Evolutionary conservation across 1,140 invertebrate genomes (phyloP).

Genomic region (Medauroidea extradentata): DNA sequence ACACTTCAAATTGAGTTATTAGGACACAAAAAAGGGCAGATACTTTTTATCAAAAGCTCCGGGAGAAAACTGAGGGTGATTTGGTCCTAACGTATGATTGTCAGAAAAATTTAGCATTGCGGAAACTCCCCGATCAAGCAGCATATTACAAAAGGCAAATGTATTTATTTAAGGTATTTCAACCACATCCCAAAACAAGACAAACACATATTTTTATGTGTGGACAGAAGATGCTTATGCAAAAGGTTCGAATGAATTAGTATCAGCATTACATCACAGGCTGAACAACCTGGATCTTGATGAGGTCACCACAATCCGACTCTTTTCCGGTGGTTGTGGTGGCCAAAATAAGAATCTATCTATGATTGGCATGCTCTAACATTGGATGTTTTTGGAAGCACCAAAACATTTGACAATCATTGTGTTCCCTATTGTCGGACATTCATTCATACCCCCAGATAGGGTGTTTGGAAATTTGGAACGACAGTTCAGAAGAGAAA

Average conservation of each 20-base stretch:
- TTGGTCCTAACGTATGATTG: conserved; percentile 11
- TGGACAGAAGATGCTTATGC: neutral
- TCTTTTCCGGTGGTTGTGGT: conserved; percentile 9
- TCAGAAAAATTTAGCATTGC: conserved; percentile 10
- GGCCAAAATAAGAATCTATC: conserved; percentile 13
- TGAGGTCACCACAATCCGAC: conserved; percentile 8
- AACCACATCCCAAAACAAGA: neutral
- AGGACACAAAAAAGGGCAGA: conserved; percentile 3
- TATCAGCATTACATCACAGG: conserved; percentile 6
- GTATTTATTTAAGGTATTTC: conserved; percentile 10
- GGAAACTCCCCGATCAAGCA: conserved; percentile 4
- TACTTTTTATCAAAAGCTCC: conserved; percentile 8
- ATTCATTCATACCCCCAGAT: conserved; percentile 3
- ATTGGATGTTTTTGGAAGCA: conserved; percentile 6
- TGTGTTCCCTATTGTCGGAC: neutral
- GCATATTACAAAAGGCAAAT: conserved; percentile 16
- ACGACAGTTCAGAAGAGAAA: conserved; percentile 1
- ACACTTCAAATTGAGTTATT: neutral
- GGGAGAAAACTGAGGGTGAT: conserved; percentile 7
- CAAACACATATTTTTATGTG: conserved; percentile 5
- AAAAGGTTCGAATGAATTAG: conserved; percentile 10
- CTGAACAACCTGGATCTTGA: neutral
- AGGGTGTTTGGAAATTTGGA: conserved; percentile 14
- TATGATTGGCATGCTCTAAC: neutral
- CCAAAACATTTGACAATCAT: conserved; percentile 3